Base-by-base conservation (phyloP, 2,888 invertebrate species). In the Steinernema scapterisci region DNA sequence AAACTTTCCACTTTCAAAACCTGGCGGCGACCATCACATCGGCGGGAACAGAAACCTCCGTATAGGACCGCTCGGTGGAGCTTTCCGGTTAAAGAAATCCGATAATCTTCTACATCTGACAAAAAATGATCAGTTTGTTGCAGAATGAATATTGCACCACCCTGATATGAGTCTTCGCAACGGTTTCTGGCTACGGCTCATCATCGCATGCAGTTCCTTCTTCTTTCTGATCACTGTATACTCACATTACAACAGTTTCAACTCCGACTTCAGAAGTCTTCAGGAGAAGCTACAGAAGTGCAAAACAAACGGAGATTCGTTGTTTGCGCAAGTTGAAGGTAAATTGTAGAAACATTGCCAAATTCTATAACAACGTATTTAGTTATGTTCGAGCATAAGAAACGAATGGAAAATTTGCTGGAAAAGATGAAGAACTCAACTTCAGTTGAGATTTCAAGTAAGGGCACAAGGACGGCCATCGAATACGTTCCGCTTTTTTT, bases 351-450 rank as follows among this genome's bases (percentile, higher is more conserved):
- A 9, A 9, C 38, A 9, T 25, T 7, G 25, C 21, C 1, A 25
- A 27, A 31, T 31, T 43, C 7, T 5, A 54, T 31, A 19, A n/a
- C 5, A 38, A 6, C 71, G 6, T 25, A 73, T 76, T 75, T 43
- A 76, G 76, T 76, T 2, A 71, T 76, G 27, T 51, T 77, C 31
- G 51, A 44, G 25, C 44, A 76, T 72, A 76, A 76, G 52, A 45
- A 54, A 27, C 78, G 48, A 31, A 63, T 76, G 38, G 76, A 75
- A 44, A 31, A 13, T 19, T 63, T 16, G 27, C 13, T 16, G 23
- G 27, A 31, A 63, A 63, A 63, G 31, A 27, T 31, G 63, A 63
- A 31, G 63, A 63, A 38, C 38, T 38, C 38, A 3, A 38, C 38
- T 6, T 3, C 38, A 9, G 38, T 9, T 6, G 38, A 38, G 9